Base-by-base conservation (phyloP, 2,797 vertebrate genomes). In the Vireo griseus region DNA sequence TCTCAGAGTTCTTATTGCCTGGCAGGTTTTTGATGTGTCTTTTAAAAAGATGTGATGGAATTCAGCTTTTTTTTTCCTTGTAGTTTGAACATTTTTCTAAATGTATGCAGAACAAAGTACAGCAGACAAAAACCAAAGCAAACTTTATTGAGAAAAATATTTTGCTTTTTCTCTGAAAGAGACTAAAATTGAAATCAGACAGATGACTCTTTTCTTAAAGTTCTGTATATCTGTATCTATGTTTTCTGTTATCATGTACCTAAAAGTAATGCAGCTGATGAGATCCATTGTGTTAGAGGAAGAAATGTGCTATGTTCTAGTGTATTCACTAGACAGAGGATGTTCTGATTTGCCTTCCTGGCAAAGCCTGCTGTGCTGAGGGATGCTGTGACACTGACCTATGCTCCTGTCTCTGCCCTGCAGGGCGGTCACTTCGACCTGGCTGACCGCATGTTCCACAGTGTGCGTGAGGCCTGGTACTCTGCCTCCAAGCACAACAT, bases 401-500 rank as follows among this genome's bases (percentile, higher is more conserved):
- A 0, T 25, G 22, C 37, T 65, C 58, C 59, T 94, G 6, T 0
- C 74, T 95, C 48, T 71, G 37, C 92, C 84, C 16, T 9, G 1
- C 97, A 99, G 99, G 99, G 99, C 0, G 99, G 99, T 26, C 99
- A 99, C 94, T 99, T 99, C 4, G 99, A 99, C 98, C 97, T 99
- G 97, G 99, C 99, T 3, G 99, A 99, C 97, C 96, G 99, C 81
- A 99, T 99, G 99, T 99, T 99, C 97, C 99, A 99, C 98, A 99
- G 99, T 5, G 98, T 99, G 6, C 98, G 99, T 0, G 99, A 99
- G 94, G 99, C 98, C 77, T 99, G 99, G 99, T 98, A 98, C 57
- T 99, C 99, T 0, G 99, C 99, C 3, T 99, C 99, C 31, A 99
- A 99, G 95, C 99, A 99, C 98, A 99, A 99, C 98, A 99, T 99